A percentile compares a stretch with the other conserved stretches of the same genome.
Evolutionary conservation across 2,888 invertebrate species (phyloP).

Genomic region (Metallyticus violacea): DNA sequence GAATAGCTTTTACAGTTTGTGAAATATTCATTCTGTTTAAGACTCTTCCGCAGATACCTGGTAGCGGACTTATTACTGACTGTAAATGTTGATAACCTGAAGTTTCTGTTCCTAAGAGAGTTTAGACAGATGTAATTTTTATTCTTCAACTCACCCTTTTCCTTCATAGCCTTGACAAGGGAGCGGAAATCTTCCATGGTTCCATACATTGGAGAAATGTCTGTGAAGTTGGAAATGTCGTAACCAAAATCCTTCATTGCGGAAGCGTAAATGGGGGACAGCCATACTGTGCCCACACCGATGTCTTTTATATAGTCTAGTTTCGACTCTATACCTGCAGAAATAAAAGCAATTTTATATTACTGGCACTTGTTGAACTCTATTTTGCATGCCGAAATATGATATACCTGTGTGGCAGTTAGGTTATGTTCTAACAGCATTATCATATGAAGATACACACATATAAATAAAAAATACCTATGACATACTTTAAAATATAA

Average conservation of each 20-base stretch:
- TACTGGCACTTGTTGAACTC: too few relatives aligned
- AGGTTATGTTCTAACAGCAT: too few relatives aligned
- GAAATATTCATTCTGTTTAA: not conserved
- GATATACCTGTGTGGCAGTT: too few relatives aligned
- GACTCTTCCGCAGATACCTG: too few relatives aligned
- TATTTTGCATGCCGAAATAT: too few relatives aligned
- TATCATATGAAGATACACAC: too few relatives aligned
- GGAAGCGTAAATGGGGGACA: constrained; percentile 80
- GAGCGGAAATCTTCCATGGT: constrained; percentile 66
- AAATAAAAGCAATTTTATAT: not conserved
- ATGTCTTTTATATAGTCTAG: constrained; percentile 64
- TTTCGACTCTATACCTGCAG: constrained; percentile 56
- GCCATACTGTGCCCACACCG: constrained; percentile 74
- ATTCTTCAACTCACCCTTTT: constrained; percentile 47
- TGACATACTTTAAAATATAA: too few relatives aligned
- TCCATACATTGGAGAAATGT: constrained; percentile 71
- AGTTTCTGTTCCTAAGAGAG: too few relatives aligned
- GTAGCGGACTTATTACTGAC: too few relatives aligned
- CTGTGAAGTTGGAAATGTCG: constrained; percentile 75
- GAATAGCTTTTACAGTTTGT: not conserved
- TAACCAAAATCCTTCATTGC: constrained; percentile 88
- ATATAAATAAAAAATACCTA: too few relatives aligned
- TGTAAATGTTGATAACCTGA: too few relatives aligned
- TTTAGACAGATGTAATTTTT: too few relatives aligned
- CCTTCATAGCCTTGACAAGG: constrained; percentile 55